Conservation (phyloP, 2,113 vertebrate genomes). For the Piaya cayana region DNA sequence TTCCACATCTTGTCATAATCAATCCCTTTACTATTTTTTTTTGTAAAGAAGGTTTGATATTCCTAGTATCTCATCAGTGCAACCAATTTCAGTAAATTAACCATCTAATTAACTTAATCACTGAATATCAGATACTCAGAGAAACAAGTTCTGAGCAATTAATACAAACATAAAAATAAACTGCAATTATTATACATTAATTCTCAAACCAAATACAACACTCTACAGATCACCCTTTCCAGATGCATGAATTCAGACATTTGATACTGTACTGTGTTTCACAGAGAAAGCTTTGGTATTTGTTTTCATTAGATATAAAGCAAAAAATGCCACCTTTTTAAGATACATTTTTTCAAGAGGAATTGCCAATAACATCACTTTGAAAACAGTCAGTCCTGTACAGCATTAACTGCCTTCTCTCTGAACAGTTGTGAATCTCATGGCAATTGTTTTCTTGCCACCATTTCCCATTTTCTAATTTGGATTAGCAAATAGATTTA, state of each 20-base stretch:
- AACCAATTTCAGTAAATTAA: slow-evolving; percentile 21
- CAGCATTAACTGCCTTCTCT: background rate
- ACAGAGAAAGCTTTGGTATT: background rate
- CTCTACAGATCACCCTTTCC: background rate
- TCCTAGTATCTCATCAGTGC: background rate
- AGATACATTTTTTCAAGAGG: background rate
- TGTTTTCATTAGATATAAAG: background rate
- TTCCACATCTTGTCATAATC: background rate
- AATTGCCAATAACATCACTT: background rate
- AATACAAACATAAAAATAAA: background rate
- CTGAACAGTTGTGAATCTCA: background rate
- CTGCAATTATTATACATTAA: background rate
- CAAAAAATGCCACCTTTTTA: background rate
- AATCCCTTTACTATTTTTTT: background rate
- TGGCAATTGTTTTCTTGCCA: background rate
- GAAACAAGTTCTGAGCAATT: background rate
- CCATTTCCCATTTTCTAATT: background rate
- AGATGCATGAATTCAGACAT: background rate
- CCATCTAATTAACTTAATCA: slow-evolving; percentile 17
- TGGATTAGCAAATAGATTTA: background rate
- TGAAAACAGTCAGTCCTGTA: background rate
- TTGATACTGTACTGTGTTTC: background rate
- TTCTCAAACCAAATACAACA: background rate
- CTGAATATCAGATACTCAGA: background rate
- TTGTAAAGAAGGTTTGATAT: background rate